Evolutionary conservation across 2,113 vertebrate genomes (phyloP).

Genomic region (Chaenocephalus aceratus): DNA sequence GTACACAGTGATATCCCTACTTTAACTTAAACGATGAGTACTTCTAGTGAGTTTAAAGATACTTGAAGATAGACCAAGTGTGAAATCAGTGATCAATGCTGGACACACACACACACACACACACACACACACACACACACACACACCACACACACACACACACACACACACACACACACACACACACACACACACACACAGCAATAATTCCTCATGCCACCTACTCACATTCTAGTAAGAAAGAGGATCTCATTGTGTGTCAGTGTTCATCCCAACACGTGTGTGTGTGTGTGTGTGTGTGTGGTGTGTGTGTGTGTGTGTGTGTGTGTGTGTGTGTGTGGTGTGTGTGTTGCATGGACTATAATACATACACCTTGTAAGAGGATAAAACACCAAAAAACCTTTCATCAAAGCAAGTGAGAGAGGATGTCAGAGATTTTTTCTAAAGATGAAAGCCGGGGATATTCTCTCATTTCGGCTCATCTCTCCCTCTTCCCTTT

Average conservation of each 20-base stretch:
- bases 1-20: no score
- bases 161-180: no score
- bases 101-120: constrained; percentile 1
- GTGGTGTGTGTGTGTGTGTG: neutral
- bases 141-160: no score
- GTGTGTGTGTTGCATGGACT: constrained; percentile 4
- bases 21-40: no score
- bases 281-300: neutral
- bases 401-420: constrained; percentile 77
- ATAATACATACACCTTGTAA: constrained; percentile 73
- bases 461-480: constrained; percentile 80
- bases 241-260: constrained; percentile 33
- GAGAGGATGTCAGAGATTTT: constrained; percentile 78
- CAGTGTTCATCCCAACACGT: constrained; percentile 37
- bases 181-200: no score
- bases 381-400: constrained; percentile 79
- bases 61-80: constrained; percentile 33
- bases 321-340: neutral
- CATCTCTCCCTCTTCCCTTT: constrained; percentile 64
- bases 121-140: no score
- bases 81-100: constrained; percentile 46
- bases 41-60: neutral
- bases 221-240: constrained; percentile 60
- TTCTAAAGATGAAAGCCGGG: constrained; percentile 82
- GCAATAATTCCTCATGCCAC: constrained; percentile 38